Evolutionary conservation across 2,113 vertebrate species (phyloP).

Genomic region (Suncus etruscus): DNA sequence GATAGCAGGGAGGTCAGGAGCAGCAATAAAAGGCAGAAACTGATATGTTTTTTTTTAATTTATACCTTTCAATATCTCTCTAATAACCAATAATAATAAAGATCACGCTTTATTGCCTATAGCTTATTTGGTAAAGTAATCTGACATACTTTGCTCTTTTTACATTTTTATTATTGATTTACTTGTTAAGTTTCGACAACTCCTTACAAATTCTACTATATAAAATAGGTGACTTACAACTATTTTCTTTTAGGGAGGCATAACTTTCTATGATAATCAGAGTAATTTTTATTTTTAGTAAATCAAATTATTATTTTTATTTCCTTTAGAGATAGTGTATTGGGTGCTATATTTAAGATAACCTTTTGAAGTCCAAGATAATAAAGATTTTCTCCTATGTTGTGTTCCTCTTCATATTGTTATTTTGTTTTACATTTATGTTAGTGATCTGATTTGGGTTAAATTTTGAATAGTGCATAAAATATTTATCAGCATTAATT

Average conservation of each 20-base stretch:
- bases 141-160: slow-evolving; percentile 46
- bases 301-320: not conserved
- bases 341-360: not conserved
- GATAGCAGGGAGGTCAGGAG: no score
- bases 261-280: slow-evolving; percentile 16
- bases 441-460: slow-evolving; percentile 41
- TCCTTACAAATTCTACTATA: slow-evolving; percentile 17
- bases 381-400: slow-evolving; percentile 32
- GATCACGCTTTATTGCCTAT: not conserved
- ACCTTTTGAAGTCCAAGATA: not conserved
- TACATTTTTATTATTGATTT: not conserved
- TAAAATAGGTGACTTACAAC: slow-evolving; percentile 34
- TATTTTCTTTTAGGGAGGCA: not conserved
- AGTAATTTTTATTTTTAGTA: slow-evolving; percentile 32
- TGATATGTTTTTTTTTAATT: slow-evolving; percentile 43
- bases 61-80: slow-evolving; percentile 11
- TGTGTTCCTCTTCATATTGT: not conserved
- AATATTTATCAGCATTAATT: not conserved
- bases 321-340: slow-evolving; percentile 14
- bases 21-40: not conserved
- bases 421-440: slow-evolving; percentile 41
- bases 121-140: slow-evolving; percentile 8
- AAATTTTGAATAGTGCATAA: slow-evolving; percentile 34
- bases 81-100: not conserved
- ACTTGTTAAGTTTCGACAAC: slow-evolving; percentile 52